These are phyloP conservation scores for Platysteira castanea DNA, from an alignment of 2,113 vertebrate genomes.

Conservation along the genomic window DNA sequence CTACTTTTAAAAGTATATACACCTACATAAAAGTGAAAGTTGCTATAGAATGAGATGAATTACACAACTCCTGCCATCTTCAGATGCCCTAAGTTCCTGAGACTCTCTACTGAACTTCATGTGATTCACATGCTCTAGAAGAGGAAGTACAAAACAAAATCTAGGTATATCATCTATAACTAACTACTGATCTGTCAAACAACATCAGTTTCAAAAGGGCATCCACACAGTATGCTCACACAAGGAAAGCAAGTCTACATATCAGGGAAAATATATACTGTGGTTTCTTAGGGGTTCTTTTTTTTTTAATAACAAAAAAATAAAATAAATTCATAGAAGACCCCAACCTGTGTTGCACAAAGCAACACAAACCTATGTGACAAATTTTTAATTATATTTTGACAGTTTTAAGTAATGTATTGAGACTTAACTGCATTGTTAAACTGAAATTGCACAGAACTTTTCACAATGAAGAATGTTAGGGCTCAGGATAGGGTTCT, in stretches of 20 bases:
- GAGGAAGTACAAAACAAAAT: neutral
- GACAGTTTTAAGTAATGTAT: neutral
- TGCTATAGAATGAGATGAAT: neutral
- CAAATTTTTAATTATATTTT: neutral
- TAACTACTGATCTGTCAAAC: neutral
- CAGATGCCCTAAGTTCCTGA: neutral
- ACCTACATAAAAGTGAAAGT: neutral
- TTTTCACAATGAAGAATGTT: neutral
- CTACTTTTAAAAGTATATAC: neutral
- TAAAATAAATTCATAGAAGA: neutral
- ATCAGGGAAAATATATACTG: neutral
- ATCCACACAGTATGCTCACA: neutral
- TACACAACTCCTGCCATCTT: neutral
- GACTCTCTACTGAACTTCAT: accelerated
- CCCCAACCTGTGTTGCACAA: neutral
- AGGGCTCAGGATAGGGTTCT: neutral
- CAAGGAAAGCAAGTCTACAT: neutral
- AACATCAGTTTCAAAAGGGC: neutral
- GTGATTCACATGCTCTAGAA: neutral
- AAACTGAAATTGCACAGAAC: neutral
- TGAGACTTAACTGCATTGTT: neutral
- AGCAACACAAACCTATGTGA: neutral
- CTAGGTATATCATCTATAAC: neutral
- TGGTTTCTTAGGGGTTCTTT: neutral
- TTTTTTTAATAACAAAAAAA: neutral